A percentile compares a stretch with the other conserved stretches of the same genome.
Evolutionary conservation across 2,113 vertebrate species (phyloP).

Genomic region (rat (Rattus norvegicus)): GRCr8 NC_086036.1:27773501-27774000

Average conservation of each 20-base stretch:
- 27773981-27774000: background rate
- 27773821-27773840: background rate
- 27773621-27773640: background rate
- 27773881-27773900: background rate
- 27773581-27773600: background rate
- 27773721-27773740: background rate
- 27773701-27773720: background rate
- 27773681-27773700: background rate
- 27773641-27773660: background rate
- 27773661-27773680: background rate
- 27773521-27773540: background rate
- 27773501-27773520: background rate
- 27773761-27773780: background rate
- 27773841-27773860: background rate
- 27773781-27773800: background rate
- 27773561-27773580: background rate
- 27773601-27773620: background rate
- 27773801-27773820: background rate
- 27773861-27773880: background rate
- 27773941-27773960: background rate
- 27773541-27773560: background rate
- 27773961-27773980: background rate
- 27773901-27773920: background rate
- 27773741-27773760: background rate
- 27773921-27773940: background rate